These are phyloP conservation scores for Catharus bicknelli DNA, from an alignment of 2,113 vertebrate species.

Conservation along the genomic window DNA sequence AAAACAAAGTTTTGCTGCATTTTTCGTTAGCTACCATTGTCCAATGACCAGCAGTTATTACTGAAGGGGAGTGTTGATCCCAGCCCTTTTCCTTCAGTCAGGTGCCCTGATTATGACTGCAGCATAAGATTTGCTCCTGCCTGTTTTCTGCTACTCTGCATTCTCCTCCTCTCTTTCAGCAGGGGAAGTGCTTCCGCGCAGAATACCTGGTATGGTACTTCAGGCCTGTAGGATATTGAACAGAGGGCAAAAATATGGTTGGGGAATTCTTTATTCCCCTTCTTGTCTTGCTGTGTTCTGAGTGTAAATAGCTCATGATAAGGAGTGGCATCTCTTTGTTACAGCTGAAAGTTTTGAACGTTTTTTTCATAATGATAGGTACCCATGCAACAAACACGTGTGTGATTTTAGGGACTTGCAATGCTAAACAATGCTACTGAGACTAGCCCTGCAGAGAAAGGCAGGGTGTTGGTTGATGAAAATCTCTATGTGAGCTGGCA, in stretches of 20 bases:
- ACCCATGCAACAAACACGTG: not conserved
- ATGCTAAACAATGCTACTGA: not conserved
- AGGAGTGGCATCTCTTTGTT: not conserved
- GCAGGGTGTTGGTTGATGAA: rapidly evolving
- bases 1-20: not conserved
- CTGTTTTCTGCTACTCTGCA: not conserved
- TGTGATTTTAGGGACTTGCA: not conserved
- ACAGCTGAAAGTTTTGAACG: not conserved
- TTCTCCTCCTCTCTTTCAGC: not conserved
- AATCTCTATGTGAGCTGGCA: not conserved
- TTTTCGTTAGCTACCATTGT: not conserved
- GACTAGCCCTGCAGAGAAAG: not conserved
- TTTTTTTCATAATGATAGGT: not conserved
- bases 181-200: not conserved
- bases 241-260: not conserved
- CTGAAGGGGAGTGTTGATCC: not conserved
- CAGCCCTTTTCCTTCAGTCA: not conserved
- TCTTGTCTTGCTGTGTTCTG: not conserved
- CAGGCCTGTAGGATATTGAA: not conserved
- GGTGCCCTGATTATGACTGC: not conserved
- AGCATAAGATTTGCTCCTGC: not conserved
- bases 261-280: not conserved
- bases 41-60: not conserved
- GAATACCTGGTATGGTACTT: not conserved
- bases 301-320: not conserved